Evolutionary conservation across 2,113 vertebrate species (phyloP).

Genomic region (Coturnix japonica): DNA sequence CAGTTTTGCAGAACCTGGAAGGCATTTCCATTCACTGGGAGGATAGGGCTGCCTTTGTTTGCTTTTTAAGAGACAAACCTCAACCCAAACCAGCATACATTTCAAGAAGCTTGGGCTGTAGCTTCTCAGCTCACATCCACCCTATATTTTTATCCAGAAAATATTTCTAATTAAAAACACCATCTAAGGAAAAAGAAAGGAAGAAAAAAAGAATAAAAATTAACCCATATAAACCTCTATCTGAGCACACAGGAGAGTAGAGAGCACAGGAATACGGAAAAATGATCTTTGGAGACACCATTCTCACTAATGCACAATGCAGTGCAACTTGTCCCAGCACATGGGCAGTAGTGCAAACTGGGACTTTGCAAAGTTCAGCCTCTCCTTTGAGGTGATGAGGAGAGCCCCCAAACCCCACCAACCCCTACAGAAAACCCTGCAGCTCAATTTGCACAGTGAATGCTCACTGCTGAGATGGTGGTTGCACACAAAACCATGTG

Average conservation of each 20-base stretch:
- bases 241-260: not conserved
- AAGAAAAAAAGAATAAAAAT: not conserved
- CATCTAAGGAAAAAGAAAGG: not conserved
- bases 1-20: not conserved
- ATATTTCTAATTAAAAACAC: not conserved
- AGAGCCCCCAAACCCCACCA: not conserved
- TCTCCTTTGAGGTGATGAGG: not conserved
- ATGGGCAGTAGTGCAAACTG: not conserved
- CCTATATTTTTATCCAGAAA: not conserved
- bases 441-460: rapidly evolving
- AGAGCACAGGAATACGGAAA: not conserved
- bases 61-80: not conserved
- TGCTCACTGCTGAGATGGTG: rapidly evolving
- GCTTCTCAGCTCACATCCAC: not conserved
- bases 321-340: not conserved
- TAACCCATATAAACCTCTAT: not conserved
- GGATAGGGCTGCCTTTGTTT: not conserved
- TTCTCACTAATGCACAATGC: not conserved
- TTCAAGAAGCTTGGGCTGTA: not conserved
- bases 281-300: not conserved
- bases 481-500: not conserved
- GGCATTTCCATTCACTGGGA: not conserved
- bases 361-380: not conserved
- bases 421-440: not conserved
- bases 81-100: not conserved